phyloP scores from a whole-genome alignment of 2,888 invertebrate genomes.

The Ophioninae sp. region DNA sequence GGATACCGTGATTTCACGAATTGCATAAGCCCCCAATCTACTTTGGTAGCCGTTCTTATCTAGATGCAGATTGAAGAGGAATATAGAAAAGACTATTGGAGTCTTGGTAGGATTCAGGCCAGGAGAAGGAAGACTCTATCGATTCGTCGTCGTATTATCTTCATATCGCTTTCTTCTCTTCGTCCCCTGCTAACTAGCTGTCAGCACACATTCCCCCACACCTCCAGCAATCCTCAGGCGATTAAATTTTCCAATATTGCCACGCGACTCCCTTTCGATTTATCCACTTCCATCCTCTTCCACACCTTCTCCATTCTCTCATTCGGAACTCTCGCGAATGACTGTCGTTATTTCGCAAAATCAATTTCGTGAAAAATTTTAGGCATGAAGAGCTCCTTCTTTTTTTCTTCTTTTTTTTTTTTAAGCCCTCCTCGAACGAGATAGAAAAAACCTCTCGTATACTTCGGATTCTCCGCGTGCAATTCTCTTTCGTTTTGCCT shows the following conservation, averaged over 20 bases:
- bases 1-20: slow-evolving; percentile 40
- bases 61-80: slow-evolving; percentile 63
- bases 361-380: slow-evolving; percentile 58
- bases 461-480: slow-evolving; percentile 57
- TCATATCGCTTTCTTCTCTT: slow-evolving; percentile 58
- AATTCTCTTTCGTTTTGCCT: slow-evolving; percentile 15
- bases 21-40: slow-evolving; percentile 18
- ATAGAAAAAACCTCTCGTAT: slow-evolving; percentile 41
- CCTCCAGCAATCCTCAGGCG: slow-evolving; percentile 49
- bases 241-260: slow-evolving; percentile 59
- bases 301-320: neutral
- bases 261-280: slow-evolving; percentile 16
- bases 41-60: slow-evolving; percentile 50
- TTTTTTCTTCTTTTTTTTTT: slow-evolving; percentile 23
- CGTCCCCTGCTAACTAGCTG: slow-evolving; percentile 35
- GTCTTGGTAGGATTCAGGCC: slow-evolving; percentile 32
- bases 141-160: slow-evolving; percentile 59
- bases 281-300: neutral
- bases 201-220: slow-evolving; percentile 34
- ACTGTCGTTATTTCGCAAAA: slow-evolving; percentile 62
- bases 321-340: slow-evolving; percentile 38
- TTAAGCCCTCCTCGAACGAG: slow-evolving; percentile 27
- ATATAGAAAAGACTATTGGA: slow-evolving; percentile 56
- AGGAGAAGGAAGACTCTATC: slow-evolving; percentile 53
- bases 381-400: slow-evolving; percentile 30